phyloP scores from a whole-genome alignment of 2,797 vertebrate species.

The Podarcis lilfordi region DNA sequence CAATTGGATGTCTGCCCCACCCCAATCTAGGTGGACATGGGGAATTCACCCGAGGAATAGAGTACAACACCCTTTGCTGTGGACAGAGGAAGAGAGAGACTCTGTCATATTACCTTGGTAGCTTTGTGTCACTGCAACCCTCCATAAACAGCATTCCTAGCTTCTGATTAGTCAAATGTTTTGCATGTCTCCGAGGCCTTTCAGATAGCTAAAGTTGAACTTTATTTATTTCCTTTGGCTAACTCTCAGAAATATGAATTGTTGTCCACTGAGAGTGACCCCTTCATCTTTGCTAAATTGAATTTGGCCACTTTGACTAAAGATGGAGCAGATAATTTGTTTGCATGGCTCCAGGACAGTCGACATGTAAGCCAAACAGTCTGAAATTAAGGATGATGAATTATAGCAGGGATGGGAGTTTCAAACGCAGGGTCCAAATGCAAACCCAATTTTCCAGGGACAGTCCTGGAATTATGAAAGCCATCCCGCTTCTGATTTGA shows the following conservation, averaged over 20 bases:
- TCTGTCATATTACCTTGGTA: background rate
- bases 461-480: too few species aligned
- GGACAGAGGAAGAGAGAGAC: background rate
- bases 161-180: constrained; percentile 1
- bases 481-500: too few species aligned
- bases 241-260: background rate
- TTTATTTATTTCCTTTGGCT: constrained; percentile 1
- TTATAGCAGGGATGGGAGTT: background rate
- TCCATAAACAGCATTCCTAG: constrained; percentile 1
- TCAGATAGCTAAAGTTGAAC: background rate
- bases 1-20: too few species aligned
- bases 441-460: too few species aligned
- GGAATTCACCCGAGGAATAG: background rate
- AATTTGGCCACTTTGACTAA: background rate
- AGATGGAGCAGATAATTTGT: background rate
- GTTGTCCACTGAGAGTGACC: background rate
- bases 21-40: too few species aligned
- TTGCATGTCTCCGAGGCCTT: background rate
- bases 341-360: background rate
- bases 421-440: background rate
- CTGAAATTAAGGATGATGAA: background rate
- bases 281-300: constrained; percentile 1
- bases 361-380: background rate
- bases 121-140: background rate
- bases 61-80: background rate